phyloP scores from a whole-genome alignment of 2,797 vertebrate genomes.

The Paratrypauchen microcephalus region DNA sequence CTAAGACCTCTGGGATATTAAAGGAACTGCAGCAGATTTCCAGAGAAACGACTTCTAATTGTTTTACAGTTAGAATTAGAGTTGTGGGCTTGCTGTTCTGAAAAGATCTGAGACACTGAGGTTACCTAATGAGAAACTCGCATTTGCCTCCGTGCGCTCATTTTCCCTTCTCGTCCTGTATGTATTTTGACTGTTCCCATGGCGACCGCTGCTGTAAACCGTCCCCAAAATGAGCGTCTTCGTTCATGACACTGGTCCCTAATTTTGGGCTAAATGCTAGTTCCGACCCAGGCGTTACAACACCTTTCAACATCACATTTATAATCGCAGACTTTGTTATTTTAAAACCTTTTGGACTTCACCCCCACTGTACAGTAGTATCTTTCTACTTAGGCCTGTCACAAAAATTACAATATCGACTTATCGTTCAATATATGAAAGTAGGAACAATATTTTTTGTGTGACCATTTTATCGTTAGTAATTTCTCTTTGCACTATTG shows the following conservation, averaged over 20 bases:
- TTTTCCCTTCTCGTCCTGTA: slow-evolving; percentile 32
- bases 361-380: neutral
- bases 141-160: slow-evolving; percentile 35
- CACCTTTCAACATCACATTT: slow-evolving; percentile 22
- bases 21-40: too few relatives aligned
- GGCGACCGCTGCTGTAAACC: slow-evolving; percentile 44
- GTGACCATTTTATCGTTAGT: too few relatives aligned
- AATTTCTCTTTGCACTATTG: too few relatives aligned
- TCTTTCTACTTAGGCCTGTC: slow-evolving; percentile 9
- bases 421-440: too few relatives aligned
- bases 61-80: slow-evolving; percentile 25
- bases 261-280: slow-evolving; percentile 11
- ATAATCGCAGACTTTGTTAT: neutral
- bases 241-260: slow-evolving; percentile 35
- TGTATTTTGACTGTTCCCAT: slow-evolving; percentile 65
- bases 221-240: slow-evolving; percentile 42
- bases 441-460: too few relatives aligned
- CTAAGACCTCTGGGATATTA: too few relatives aligned
- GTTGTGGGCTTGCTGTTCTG: slow-evolving; percentile 14
- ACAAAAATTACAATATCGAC: too few relatives aligned
- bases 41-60: neutral
- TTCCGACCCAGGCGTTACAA: slow-evolving; percentile 28
- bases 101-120: slow-evolving; percentile 1
- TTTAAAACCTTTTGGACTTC: neutral
- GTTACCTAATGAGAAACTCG: slow-evolving; percentile 34